These are phyloP conservation scores for Heliocidaris erythrogramma DNA, from an alignment of 35 echinoderm and acorn worm species.

Conservation along the genomic window DNA sequence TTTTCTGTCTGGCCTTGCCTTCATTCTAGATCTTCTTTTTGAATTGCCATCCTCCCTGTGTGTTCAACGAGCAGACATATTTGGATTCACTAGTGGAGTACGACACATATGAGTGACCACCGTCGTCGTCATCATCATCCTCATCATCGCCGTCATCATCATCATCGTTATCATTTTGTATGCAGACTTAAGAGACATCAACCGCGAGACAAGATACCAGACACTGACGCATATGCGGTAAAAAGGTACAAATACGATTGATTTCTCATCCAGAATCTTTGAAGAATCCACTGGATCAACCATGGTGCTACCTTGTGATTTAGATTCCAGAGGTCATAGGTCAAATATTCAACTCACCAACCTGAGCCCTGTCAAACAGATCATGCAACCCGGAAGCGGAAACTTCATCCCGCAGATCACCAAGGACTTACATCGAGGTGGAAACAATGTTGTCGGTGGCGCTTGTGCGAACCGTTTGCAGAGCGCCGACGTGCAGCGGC, in stretches of 20 bases:
- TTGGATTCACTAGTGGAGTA: background rate
- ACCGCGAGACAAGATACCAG: background rate
- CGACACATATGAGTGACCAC: background rate
- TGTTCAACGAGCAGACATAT: too few relatives aligned
- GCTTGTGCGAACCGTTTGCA: background rate
- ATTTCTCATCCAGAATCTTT: background rate
- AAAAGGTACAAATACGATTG: background rate
- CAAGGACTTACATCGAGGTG: background rate
- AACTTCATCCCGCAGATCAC: background rate
- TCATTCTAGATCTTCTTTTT: too few relatives aligned
- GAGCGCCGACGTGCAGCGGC: conserved; percentile 28
- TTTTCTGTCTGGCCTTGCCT: too few relatives aligned
- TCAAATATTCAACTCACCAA: background rate
- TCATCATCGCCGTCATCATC: background rate
- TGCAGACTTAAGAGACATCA: background rate
- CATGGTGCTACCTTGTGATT: conserved; percentile 18
- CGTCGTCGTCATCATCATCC: background rate
- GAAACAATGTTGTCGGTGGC: background rate
- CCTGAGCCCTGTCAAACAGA: background rate
- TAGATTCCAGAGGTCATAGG: background rate
- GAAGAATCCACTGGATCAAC: background rate
- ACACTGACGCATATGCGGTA: background rate
- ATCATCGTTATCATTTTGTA: background rate
- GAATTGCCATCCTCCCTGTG: too few relatives aligned
- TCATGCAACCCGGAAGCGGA: background rate